Conservation (phyloP, 2,797 vertebrate species). For the Jordanella pulchra region DNA sequence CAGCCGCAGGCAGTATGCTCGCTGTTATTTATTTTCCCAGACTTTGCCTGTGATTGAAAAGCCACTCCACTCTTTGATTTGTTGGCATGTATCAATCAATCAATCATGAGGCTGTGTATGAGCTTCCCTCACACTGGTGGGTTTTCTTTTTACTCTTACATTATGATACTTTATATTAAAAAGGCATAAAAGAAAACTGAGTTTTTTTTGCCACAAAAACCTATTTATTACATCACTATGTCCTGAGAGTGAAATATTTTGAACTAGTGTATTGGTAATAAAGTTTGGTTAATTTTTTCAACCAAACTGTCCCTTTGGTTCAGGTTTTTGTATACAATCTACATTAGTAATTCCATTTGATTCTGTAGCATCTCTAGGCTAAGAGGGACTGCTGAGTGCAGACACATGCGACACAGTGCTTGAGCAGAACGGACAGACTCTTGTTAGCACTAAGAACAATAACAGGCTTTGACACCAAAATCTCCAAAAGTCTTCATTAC, state of each 20-base stretch:
- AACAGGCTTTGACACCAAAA: no score
- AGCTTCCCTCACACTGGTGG: constrained; percentile 23
- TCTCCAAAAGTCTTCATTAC: no score
- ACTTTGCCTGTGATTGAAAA: constrained; percentile 60
- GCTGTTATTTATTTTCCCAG: constrained; percentile 68
- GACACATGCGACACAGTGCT: no score
- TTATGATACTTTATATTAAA: constrained; percentile 23
- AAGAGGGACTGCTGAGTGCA: no score
- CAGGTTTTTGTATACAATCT: no score
- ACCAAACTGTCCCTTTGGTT: no score
- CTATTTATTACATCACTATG: constrained; percentile 9
- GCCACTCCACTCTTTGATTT: constrained; percentile 60
- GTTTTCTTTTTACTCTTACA: constrained; percentile 27
- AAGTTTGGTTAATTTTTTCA: neutral
- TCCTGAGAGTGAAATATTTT: neutral
- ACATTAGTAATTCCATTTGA: no score
- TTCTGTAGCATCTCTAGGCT: no score
- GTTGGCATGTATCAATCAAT: constrained; percentile 60
- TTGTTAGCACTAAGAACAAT: no score
- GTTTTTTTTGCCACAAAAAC: constrained; percentile 6
- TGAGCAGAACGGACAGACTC: no score
- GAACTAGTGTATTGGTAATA: neutral
- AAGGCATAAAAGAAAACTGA: constrained; percentile 7
- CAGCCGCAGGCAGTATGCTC: constrained; percentile 52
- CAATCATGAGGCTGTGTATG: constrained; percentile 28